A percentile compares a stretch with the other conserved stretches of the same genome.
These are phyloP conservation scores for Drosophila prosaltans DNA, from an alignment of 1,140 invertebrate genomes.

Conservation along the genomic window DNA sequence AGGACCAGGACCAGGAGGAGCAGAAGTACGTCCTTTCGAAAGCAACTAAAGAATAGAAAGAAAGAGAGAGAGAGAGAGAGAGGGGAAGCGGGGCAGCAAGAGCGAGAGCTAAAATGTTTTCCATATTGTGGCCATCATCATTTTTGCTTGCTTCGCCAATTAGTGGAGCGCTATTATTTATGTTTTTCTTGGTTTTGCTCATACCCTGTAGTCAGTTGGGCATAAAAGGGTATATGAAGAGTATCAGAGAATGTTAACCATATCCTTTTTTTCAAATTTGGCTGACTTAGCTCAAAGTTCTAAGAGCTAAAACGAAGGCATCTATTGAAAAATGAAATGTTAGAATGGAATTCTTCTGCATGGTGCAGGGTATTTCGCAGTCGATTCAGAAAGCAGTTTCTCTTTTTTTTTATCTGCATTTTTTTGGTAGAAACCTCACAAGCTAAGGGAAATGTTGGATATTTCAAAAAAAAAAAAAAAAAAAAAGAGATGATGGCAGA, in stretches of 20 bases:
- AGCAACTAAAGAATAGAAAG: background rate
- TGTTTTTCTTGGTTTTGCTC: conserved; percentile 27
- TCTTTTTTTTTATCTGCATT: too few species aligned
- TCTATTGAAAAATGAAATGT: too few species aligned
- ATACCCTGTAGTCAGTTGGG: background rate
- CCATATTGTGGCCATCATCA: conserved; percentile 55
- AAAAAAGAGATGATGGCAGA: conserved; percentile 18
- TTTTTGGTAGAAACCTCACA: conserved; percentile 43
- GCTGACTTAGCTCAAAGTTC: too few species aligned
- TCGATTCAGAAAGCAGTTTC: background rate
- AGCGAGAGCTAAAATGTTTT: conserved; percentile 42
- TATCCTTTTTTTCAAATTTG: too few species aligned
- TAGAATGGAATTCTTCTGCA: too few species aligned
- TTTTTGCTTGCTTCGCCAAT: conserved; percentile 43
- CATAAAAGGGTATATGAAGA: background rate
- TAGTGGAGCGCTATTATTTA: conserved; percentile 59
- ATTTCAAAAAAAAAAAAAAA: background rate
- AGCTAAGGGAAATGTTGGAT: conserved; percentile 33
- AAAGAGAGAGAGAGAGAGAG: background rate
- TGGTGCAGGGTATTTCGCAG: background rate
- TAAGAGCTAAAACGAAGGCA: too few species aligned
- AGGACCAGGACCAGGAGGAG: conserved; percentile 22
- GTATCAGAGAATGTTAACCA: background rate
- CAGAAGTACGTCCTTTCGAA: background rate
- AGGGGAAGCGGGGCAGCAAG: background rate